A percentile compares a stretch with the other conserved stretches of the same genome.
Conservation (phyloP, 2,113 vertebrate species). For the Hystrix brachyura region DNA sequence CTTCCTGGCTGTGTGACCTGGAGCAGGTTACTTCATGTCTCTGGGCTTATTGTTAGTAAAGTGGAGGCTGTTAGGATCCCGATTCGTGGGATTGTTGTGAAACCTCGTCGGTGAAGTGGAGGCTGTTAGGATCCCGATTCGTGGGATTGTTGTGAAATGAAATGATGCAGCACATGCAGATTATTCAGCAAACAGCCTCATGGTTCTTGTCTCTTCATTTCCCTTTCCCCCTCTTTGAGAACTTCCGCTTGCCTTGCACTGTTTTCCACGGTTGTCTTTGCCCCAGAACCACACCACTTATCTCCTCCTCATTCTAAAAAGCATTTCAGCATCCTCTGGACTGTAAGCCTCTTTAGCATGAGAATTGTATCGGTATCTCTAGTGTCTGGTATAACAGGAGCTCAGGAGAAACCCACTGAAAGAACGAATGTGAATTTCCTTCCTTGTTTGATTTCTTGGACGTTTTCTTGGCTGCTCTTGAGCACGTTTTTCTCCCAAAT, state of each 20-base stretch:
- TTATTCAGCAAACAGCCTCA: background rate
- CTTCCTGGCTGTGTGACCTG: background rate
- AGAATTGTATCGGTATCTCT: background rate
- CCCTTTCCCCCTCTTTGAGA: background rate
- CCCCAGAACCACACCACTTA: background rate
- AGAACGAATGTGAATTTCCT: background rate
- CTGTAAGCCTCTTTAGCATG: background rate
- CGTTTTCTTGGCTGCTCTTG: slow-evolving; percentile 18
- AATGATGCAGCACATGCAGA: accelerated
- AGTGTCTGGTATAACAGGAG: background rate
- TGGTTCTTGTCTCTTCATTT: too few relatives aligned
- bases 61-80: background rate
- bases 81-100: background rate
- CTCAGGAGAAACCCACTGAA: background rate
- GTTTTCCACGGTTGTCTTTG: background rate
- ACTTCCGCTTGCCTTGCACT: background rate
- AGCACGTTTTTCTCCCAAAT: slow-evolving; percentile 51
- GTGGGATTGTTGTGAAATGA: background rate
- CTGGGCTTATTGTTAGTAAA: background rate
- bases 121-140: background rate
- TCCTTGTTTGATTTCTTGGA: background rate
- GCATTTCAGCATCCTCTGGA: background rate
- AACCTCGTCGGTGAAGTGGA: too few relatives aligned
- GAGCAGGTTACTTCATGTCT: background rate
- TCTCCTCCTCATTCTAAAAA: background rate